These are phyloP conservation scores for Merops nubicus DNA, from an alignment of 2,113 vertebrate genomes.

Conservation along the genomic window DNA sequence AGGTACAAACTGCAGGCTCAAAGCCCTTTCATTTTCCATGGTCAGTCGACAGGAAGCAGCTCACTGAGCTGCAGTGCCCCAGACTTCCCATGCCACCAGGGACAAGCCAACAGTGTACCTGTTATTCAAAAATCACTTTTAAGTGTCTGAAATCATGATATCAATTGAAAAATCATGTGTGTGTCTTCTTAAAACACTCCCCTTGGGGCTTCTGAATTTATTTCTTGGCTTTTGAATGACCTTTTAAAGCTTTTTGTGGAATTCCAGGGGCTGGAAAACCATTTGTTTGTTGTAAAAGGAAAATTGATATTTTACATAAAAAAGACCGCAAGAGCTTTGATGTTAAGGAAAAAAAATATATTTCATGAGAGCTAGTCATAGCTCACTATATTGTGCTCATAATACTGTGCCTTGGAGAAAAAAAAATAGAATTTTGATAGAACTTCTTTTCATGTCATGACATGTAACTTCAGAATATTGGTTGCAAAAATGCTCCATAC, in stretches of 20 bases:
- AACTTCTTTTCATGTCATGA: neutral
- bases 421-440: neutral
- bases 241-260: neutral
- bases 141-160: neutral
- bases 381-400: neutral
- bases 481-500: neutral
- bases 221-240: neutral
- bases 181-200: neutral
- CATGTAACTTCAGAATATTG: neutral
- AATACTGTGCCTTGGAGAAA: neutral
- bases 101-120: neutral
- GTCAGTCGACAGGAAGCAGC: neutral
- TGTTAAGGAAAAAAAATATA: neutral
- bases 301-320: neutral
- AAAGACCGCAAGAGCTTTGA: neutral
- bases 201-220: neutral
- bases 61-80: neutral
- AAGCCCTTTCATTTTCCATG: neutral
- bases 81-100: neutral
- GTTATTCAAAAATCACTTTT: neutral
- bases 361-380: neutral
- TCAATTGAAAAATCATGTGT: neutral
- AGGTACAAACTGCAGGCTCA: conserved; percentile 12
- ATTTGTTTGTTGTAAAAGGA: neutral
- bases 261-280: neutral